These are phyloP conservation scores for Cyanoderma ruficeps DNA, from an alignment of 2,113 vertebrate genomes.

Conservation along the genomic window DNA sequence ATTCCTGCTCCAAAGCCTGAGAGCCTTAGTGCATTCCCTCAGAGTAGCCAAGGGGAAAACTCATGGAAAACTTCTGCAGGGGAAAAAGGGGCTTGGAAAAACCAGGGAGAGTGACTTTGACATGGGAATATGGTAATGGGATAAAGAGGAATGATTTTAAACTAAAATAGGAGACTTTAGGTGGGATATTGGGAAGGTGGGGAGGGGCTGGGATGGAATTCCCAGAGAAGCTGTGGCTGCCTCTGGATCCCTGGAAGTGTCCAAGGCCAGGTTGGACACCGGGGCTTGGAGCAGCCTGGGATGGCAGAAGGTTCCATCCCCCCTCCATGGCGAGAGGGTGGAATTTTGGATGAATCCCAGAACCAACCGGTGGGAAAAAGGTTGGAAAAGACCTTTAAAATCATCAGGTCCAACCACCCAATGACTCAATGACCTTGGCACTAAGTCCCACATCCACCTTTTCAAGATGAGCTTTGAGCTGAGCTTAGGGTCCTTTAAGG, in stretches of 20 bases:
- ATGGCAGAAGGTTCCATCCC: accelerated
- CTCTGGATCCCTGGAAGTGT: neutral
- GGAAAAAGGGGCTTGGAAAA: neutral
- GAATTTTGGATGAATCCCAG: neutral
- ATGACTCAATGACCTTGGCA: neutral
- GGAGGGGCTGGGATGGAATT: neutral
- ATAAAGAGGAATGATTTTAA: neutral
- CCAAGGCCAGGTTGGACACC: accelerated
- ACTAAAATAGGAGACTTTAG: neutral
- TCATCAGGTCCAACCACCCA: neutral
- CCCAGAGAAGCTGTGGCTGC: neutral
- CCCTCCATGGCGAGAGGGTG: accelerated
- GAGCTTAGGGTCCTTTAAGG: too few relatives aligned
- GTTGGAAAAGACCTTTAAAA: too few relatives aligned
- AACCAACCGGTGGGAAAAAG: neutral
- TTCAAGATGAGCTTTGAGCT: neutral
- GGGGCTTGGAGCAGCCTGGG: accelerated
- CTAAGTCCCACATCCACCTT: accelerated
- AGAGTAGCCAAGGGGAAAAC: neutral
- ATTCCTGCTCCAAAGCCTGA: neutral
- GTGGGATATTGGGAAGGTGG: neutral
- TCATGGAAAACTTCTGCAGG: accelerated
- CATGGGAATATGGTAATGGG: accelerated
- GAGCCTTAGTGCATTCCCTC: neutral
- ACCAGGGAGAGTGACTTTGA: too few relatives aligned